Evolutionary conservation across 1,140 invertebrate species (phyloP).

Genomic region (Ceratina australensis): DNA sequence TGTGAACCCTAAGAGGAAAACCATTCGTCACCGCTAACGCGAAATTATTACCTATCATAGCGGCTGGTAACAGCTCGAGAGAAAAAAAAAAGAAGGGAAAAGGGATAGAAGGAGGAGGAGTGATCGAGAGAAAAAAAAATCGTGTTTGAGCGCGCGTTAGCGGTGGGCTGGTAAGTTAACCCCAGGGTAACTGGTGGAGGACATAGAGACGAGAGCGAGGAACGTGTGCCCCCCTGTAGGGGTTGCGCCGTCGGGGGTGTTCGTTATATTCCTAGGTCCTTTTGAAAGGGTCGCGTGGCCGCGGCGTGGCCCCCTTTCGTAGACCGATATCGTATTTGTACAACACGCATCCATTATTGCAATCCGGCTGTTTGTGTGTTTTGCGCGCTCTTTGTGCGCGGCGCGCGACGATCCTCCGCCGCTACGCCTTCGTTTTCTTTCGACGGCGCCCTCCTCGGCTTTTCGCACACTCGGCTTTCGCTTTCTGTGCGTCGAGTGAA

Average conservation of each 20-base stretch:
- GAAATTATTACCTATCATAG: neutral
- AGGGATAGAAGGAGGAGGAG: neutral
- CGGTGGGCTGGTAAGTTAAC: slow-evolving; percentile 65
- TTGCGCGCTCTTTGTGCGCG: slow-evolving; percentile 68
- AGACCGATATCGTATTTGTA: slow-evolving; percentile 76
- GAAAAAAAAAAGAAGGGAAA: neutral
- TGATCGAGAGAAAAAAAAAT: slow-evolving; percentile 45
- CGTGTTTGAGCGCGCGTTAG: slow-evolving; percentile 55
- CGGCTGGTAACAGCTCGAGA: neutral
- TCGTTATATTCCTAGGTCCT: slow-evolving; percentile 70
- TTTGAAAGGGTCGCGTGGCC: slow-evolving; percentile 74
- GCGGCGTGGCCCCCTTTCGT: slow-evolving; percentile 65
- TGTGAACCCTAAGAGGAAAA: neutral
- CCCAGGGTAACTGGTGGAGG: slow-evolving; percentile 58
- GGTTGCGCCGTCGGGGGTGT: slow-evolving; percentile 70
- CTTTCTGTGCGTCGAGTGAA: slow-evolving; percentile 32
- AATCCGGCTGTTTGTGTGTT: slow-evolving; percentile 73
- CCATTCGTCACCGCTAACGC: neutral
- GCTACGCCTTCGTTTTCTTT: slow-evolving; percentile 38
- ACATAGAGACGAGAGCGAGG: slow-evolving; percentile 53
- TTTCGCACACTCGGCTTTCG: slow-evolving; percentile 70
- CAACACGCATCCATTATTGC: slow-evolving; percentile 76
- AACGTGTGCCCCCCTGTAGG: slow-evolving; percentile 51
- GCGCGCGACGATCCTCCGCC: neutral
- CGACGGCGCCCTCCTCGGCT: slow-evolving; percentile 38